Conservation (phyloP, 2,113 vertebrate genomes). For the Mus pahari region DNA sequence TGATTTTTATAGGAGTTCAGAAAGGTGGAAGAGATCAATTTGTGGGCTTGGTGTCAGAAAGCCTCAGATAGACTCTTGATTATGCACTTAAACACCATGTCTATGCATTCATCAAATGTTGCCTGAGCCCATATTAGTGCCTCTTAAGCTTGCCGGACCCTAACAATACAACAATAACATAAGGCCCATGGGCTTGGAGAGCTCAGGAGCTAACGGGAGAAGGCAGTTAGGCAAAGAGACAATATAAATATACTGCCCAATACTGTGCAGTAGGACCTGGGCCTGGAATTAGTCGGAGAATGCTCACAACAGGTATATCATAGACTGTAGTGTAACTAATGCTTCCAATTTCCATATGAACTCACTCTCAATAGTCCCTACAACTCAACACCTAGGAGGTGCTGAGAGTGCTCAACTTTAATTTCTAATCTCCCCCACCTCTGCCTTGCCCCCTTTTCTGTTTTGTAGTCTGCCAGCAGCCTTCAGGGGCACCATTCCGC, state of each 20-base stretch:
- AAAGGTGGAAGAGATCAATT: constrained; percentile 36
- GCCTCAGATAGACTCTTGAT: constrained; percentile 2
- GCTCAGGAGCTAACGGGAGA: neutral
- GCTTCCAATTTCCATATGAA: neutral
- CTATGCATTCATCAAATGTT: constrained; percentile 36
- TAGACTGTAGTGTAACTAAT: neutral
- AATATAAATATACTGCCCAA: neutral
- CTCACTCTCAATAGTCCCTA: neutral
- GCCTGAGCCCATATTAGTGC: neutral
- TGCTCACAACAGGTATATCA: neutral
- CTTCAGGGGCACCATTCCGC: neutral
- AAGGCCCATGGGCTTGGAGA: neutral
- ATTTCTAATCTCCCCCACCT: neutral
- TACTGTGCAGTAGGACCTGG: neutral
- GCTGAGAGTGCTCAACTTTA: neutral
- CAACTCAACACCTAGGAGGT: neutral
- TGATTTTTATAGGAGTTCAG: constrained; percentile 63
- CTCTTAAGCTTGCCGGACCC: neutral
- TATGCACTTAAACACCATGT: neutral
- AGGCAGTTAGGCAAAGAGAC: neutral
- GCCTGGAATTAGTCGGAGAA: neutral
- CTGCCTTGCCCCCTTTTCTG: neutral
- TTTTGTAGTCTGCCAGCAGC: neutral
- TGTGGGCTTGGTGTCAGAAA: constrained; percentile 39
- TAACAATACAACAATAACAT: neutral